Percentiles rank a stretch among this genome's conserved stretches.
Evolutionary conservation across 92 coral and sea anemone species (phyloP).

Genomic region (Zoanthus gigantus): DNA sequence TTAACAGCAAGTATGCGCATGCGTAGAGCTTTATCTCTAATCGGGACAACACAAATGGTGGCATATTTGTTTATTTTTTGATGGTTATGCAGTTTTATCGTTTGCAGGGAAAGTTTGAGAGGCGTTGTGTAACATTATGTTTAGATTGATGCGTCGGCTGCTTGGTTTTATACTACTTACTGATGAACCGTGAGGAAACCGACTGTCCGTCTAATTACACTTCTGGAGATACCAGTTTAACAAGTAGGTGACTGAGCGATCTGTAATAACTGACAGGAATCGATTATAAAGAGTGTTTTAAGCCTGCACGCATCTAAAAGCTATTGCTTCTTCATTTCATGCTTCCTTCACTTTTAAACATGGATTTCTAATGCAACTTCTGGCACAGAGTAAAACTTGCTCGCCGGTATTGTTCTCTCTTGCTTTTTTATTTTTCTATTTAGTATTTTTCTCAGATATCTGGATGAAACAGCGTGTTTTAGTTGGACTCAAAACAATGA

Average conservation of each 20-base stretch:
- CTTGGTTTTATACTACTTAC: conserved; percentile 27
- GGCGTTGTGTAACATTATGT: conserved; percentile 63
- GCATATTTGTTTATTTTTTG: conserved; percentile 36
- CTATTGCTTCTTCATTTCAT: conserved; percentile 25
- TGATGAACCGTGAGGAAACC: conserved; percentile 65
- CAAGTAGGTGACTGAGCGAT: neutral
- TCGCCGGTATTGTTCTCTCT: neutral
- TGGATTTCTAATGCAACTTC: neutral
- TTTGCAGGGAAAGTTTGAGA: conserved; percentile 42
- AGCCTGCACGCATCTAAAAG: neutral
- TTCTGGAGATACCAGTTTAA: neutral
- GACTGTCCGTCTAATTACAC: neutral
- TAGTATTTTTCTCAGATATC: neutral
- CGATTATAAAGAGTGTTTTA: conserved; percentile 15
- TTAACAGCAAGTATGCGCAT: conserved; percentile 33
- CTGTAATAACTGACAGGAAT: neutral
- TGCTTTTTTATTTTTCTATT: neutral
- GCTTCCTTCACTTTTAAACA: neutral
- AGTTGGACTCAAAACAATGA: neutral
- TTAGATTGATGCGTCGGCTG: conserved; percentile 56
- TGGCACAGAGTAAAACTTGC: too few species aligned
- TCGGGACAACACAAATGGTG: conserved; percentile 41
- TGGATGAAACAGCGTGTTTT: neutral
- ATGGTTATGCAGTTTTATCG: conserved; percentile 30
- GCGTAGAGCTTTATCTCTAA: conserved; percentile 14